Conservation (phyloP, 2,888 invertebrate species). For the Hetaerina titia region DNA sequence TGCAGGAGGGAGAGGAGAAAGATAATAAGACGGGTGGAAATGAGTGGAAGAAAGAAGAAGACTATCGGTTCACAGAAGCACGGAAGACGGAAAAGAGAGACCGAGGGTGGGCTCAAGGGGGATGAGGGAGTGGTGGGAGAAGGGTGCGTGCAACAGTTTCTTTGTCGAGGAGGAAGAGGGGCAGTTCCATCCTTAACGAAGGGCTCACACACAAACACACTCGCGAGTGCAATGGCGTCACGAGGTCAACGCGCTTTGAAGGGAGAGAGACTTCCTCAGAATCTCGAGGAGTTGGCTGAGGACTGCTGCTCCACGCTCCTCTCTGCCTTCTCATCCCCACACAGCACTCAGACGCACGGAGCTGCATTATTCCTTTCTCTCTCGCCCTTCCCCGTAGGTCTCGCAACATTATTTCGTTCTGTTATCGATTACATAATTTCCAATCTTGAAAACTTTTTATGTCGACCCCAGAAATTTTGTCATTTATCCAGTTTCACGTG, state of each 20-base stretch:
- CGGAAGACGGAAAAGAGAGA: background rate
- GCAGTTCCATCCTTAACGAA: background rate
- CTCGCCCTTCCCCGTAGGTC: background rate
- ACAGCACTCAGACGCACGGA: background rate
- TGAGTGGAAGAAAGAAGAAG: background rate
- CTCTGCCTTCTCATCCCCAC: background rate
- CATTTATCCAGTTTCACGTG: background rate
- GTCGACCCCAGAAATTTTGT: background rate
- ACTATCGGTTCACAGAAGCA: background rate
- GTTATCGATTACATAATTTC: background rate
- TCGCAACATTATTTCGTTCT: background rate
- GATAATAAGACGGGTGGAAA: background rate
- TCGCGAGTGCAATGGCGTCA: background rate
- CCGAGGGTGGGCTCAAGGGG: background rate
- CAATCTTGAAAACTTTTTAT: background rate
- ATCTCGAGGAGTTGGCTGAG: slow-evolving; percentile 46
- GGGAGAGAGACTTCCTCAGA: background rate
- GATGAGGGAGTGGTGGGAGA: background rate
- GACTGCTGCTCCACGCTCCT: background rate
- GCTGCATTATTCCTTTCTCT: background rate
- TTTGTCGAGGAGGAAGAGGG: background rate
- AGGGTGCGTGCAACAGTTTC: slow-evolving; percentile 37
- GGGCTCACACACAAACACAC: background rate
- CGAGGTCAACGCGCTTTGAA: slow-evolving; percentile 53
- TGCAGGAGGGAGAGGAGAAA: background rate